A percentile compares a stretch with the other conserved stretches of the same genome.
These are phyloP conservation scores for Origma solitaria DNA, from an alignment of 2,113 vertebrate genomes.

Conservation along the genomic window DNA sequence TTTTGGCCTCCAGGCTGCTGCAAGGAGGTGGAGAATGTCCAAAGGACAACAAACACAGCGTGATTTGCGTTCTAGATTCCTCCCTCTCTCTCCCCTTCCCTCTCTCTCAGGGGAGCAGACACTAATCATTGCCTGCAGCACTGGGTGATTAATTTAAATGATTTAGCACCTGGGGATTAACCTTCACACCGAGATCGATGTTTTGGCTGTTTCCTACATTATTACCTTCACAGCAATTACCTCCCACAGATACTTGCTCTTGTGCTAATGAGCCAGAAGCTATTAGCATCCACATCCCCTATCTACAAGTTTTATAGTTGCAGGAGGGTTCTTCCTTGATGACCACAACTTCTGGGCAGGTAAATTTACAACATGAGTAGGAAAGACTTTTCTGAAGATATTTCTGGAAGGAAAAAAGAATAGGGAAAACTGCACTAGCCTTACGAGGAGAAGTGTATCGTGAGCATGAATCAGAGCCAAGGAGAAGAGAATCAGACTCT, in stretches of 20 bases:
- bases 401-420: neutral
- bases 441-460: neutral
- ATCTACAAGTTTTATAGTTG: neutral
- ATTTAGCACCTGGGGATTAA: conserved; percentile 52
- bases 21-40: neutral
- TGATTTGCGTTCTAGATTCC: neutral
- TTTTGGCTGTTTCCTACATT: conserved; percentile 47
- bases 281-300: conserved; percentile 6
- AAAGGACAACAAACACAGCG: rapidly evolving
- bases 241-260: conserved; percentile 34
- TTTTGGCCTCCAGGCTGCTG: neutral
- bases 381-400: neutral
- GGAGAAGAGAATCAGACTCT: neutral
- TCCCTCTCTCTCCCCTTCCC: neutral
- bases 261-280: conserved; percentile 35
- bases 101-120: neutral
- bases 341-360: neutral
- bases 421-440: neutral
- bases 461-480: neutral
- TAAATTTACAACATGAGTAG: neutral
- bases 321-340: neutral
- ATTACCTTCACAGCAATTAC: conserved; percentile 45
- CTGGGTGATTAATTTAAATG: conserved; percentile 52
- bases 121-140: conserved; percentile 30
- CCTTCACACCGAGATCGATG: conserved; percentile 39